Evolutionary conservation across 1,140 invertebrate species (phyloP).

Genomic region (Neodiprion pinetum): DNA sequence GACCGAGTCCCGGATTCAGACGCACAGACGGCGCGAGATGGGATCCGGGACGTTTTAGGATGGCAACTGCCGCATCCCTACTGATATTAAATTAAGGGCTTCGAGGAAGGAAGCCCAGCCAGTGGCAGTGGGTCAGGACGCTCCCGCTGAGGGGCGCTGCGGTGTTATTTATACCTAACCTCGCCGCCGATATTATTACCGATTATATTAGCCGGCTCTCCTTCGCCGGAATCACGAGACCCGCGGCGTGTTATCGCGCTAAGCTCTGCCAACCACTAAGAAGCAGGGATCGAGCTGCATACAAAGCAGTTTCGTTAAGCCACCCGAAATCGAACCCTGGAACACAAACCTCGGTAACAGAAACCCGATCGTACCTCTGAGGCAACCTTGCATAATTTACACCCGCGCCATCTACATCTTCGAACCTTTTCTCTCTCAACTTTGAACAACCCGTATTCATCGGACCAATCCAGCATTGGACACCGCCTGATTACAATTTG

Average conservation of each 20-base stretch:
- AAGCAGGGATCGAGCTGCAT: background rate
- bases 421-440: too few species aligned
- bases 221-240: background rate
- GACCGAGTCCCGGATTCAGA: too few species aligned
- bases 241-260: background rate
- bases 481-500: too few species aligned
- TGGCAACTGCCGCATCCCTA: background rate
- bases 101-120: background rate
- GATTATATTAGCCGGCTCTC: conserved; percentile 2
- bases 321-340: too few species aligned
- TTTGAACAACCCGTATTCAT: too few species aligned
- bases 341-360: too few species aligned
- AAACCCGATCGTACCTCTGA: too few species aligned
- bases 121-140: background rate
- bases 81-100: conserved; percentile 1
- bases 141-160: background rate
- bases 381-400: too few species aligned
- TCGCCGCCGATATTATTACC: background rate
- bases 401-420: too few species aligned
- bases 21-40: background rate
- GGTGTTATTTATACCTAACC: background rate
- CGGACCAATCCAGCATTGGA: too few species aligned
- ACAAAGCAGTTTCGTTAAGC: background rate
- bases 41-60: background rate
- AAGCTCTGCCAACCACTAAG: background rate